phyloP scores from a whole-genome alignment of 2,888 invertebrate species.

The Bombyx huttoni region DNA sequence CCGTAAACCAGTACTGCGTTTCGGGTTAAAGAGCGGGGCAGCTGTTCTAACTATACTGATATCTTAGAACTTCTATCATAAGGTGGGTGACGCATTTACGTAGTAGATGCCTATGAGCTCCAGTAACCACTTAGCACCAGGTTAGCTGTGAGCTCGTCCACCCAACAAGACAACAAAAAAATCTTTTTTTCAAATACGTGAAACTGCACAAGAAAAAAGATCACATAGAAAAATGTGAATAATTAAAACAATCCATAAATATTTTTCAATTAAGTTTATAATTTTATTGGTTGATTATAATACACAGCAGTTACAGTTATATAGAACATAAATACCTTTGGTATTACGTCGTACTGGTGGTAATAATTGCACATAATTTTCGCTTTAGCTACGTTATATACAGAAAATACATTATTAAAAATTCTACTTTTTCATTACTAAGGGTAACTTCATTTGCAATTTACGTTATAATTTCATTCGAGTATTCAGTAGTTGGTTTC shows the following conservation, averaged over 20 bases:
- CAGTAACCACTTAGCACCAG: too few species aligned
- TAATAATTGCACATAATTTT: conserved; percentile 66
- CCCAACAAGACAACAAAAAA: too few species aligned
- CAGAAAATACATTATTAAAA: conserved; percentile 63
- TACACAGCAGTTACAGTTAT: conserved; percentile 54
- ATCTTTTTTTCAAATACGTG: too few species aligned
- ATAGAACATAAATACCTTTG: conserved; percentile 64
- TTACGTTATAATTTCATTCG: neutral
- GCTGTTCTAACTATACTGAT: too few species aligned
- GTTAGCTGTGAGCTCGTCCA: too few species aligned
- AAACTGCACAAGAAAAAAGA: too few species aligned
- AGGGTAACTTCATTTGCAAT: conserved; percentile 32
- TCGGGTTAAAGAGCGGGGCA: too few species aligned
- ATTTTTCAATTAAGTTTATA: conserved; percentile 20
- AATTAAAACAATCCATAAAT: neutral
- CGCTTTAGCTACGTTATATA: conserved; percentile 61
- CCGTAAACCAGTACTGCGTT: too few species aligned
- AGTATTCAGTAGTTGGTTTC: too few species aligned
- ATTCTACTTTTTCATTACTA: conserved; percentile 30
- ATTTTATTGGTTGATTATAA: conserved; percentile 62
- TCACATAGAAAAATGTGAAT: neutral
- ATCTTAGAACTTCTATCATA: too few species aligned
- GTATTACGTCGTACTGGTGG: conserved; percentile 56
- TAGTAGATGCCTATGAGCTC: too few species aligned
- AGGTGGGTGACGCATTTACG: too few species aligned